Base-by-base conservation (phyloP, 2,888 invertebrate genomes). In the Syritta pipiens region DNA sequence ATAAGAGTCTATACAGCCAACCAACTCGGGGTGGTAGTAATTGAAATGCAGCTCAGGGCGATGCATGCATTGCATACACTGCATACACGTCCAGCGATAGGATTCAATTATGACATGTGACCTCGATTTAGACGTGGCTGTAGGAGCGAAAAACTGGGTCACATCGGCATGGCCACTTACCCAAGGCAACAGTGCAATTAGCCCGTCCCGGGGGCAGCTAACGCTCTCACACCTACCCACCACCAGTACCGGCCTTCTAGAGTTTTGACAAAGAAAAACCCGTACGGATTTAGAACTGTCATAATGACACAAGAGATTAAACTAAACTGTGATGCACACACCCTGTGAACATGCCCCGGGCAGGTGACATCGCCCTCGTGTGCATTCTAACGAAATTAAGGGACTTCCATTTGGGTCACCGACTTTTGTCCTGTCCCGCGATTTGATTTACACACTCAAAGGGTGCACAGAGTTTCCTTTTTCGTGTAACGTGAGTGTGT, bases 71-170 rank as follows among this genome's bases (percentile, higher is more conserved):
- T 9, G 4, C 17, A 4, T 19, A n/a, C 2, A 6, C 19, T 1
- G 7, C 30, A 4, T 1, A 2, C 5, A 14, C n/a, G 35, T 49
- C 19, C 26, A 42, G 40, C 22, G 19, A 40, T 20, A 37, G 63
- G 55, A 63, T 40, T 63, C 55, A 63, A 63, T 71, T 71, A 71
- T 17, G 37, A 55, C 46, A 46, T 48, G 12, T 55, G 55, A 30
- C 44, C 32, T 35, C 46, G 30, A 32, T 46, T 35, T 19, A 22
- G 12, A 24, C 7, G 44, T n/a, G 44, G 22, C 24, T 46, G 12
- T 12, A 2, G 10, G 44, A 28, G 24, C 24, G 20, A 22, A 4
- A 46, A n/a, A 22, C 46, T 65, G 35, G 65, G 65, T 55, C 53
- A 53, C 42, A 42, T n/a, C 28, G 12, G 20, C 19, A 53, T 12